Evolutionary conservation across 2,888 invertebrate genomes (phyloP).

Genomic region (Celastrina argiolus): DNA sequence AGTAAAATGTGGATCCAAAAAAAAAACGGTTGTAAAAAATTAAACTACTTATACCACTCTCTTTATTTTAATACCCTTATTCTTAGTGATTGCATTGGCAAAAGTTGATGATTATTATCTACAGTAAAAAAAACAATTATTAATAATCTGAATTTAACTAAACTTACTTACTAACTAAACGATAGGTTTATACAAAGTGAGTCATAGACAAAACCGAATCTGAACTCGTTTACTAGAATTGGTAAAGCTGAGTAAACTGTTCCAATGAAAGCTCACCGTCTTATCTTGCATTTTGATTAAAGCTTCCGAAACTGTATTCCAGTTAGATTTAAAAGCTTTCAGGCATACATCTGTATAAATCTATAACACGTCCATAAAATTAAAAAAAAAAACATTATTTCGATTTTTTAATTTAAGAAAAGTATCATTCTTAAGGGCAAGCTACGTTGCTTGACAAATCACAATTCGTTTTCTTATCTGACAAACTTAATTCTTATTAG

Average conservation of each 20-base stretch:
- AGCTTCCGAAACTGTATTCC: background rate
- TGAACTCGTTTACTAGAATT: background rate
- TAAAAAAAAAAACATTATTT: background rate
- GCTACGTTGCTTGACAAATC: background rate
- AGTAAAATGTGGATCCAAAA: too few relatives aligned
- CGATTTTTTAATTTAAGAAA: background rate
- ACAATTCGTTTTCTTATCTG: background rate
- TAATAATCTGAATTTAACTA: too few relatives aligned
- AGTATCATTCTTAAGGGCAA: background rate
- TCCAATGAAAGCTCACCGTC: slow-evolving; percentile 12
- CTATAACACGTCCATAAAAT: background rate
- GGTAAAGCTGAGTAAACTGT: slow-evolving; percentile 13
- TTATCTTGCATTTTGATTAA: background rate
- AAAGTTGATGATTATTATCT: too few relatives aligned
- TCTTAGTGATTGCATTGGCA: too few relatives aligned
- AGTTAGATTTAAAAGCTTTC: background rate
- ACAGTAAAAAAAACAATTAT: too few relatives aligned
- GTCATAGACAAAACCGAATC: background rate
- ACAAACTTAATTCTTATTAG: background rate
- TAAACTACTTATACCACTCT: too few relatives aligned
- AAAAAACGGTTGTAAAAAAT: too few relatives aligned
- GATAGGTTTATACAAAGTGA: background rate
- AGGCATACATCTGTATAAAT: background rate
- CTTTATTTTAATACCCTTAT: too few relatives aligned
- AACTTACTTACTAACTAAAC: too few relatives aligned